Base-by-base conservation (phyloP, 1,140 invertebrate genomes). In the Leptonema lineaticorne region DNA sequence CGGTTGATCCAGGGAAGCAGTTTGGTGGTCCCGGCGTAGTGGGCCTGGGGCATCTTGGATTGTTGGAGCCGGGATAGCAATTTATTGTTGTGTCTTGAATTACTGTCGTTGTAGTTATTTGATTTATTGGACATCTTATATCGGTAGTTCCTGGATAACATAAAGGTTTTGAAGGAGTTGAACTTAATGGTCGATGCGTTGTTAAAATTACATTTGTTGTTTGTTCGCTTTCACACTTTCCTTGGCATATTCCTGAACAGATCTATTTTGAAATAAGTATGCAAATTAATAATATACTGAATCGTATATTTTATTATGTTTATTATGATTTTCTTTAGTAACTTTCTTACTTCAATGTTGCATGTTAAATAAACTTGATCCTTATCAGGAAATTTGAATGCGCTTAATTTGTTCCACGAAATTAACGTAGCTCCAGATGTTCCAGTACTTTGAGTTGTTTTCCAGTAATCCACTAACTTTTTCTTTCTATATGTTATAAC, bases 311-410 rank as follows among this genome's bases (percentile, higher is more conserved):
- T 30, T 53, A 26, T 53, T 14, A 14, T 26, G 22, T 53, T 45
- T 16, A n/a, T n/a, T 58, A 45, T 60, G 29, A n/a, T 50, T 64
- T 63, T 63, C 20, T 28, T 46, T 26, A 1, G 4, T 8, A 14
- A 5, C 1, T 26, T 67, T 41, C 69, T 75, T 79, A 87, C 85
- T 81, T 90, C 89, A 64, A 90, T 87, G 73, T 90, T 90, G 76
- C 89, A 91, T n/a, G 88, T 89, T 0, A 91, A 75, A 74, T 86
- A 89, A 0, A 91, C 88, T 81, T 90, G 88, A 48, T 86, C 85
- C 11, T 83, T 85, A 64, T 90, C 88, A 1, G 89, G 89, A 75
- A 91, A 91, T 69, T 89, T 87, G 79, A 91, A 91, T 0, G 89
- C 89, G 57, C 85, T 88, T 8, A 91, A 81, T 77, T 86, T 89